Evolutionary conservation across 2,888 invertebrate species (phyloP).

Genomic region (Rotaria sp.): DNA sequence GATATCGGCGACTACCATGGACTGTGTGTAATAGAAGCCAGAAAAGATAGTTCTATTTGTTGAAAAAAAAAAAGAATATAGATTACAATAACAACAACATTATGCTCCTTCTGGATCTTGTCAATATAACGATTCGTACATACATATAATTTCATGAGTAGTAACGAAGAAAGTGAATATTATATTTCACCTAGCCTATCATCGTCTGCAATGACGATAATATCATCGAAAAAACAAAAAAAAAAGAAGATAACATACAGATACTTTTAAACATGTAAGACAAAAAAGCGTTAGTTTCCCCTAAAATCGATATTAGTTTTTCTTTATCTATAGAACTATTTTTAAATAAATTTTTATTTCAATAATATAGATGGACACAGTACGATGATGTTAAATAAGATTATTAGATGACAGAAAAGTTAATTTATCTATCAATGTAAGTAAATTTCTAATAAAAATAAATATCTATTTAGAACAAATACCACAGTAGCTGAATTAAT

Average conservation of each 20-base stretch:
- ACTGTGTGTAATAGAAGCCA: neutral
- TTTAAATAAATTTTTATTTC: neutral
- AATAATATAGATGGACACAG: neutral
- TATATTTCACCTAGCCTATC: neutral
- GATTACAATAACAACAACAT: conserved; percentile 3
- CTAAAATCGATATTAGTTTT: too few relatives aligned
- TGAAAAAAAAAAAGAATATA: neutral
- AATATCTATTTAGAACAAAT: neutral
- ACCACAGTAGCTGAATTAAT: neutral
- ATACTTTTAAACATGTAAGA: neutral
- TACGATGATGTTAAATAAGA: neutral
- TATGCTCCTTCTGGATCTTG: neutral
- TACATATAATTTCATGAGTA: neutral
- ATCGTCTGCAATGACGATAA: neutral
- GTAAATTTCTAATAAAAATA: neutral
- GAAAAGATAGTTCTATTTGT: neutral
- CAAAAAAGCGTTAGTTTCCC: too few relatives aligned
- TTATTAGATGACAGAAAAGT: neutral
- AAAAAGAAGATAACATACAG: neutral
- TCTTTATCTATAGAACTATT: too few relatives aligned
- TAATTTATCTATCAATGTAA: neutral
- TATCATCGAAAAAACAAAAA: neutral
- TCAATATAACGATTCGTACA: neutral
- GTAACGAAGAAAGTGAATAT: neutral
- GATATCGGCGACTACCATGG: neutral